Conservation (phyloP, 2,888 invertebrate genomes). For the Melieria crassipennis region DNA sequence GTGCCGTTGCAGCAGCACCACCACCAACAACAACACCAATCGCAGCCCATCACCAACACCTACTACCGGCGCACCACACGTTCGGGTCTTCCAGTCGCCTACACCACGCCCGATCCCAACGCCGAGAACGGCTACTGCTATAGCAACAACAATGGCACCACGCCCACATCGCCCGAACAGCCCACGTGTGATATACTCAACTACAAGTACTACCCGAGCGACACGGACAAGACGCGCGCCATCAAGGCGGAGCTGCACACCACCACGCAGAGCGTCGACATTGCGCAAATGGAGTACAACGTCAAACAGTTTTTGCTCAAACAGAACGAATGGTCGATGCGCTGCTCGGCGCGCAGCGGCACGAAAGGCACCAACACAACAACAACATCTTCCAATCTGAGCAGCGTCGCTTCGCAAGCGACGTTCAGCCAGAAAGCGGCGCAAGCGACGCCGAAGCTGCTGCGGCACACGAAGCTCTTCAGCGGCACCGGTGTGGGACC, state of each 20-base stretch:
- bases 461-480: constrained; percentile 53
- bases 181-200: constrained; percentile 63
- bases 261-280: constrained; percentile 68
- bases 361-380: constrained; percentile 18
- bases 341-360: constrained; percentile 37
- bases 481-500: constrained; percentile 49
- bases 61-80: constrained; percentile 58
- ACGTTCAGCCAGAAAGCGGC: constrained; percentile 1
- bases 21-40: constrained; percentile 8
- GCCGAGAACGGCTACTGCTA: constrained; percentile 12
- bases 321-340: constrained; percentile 66
- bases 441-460: constrained; percentile 20
- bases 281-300: constrained; percentile 80
- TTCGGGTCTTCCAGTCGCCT: constrained; percentile 58
- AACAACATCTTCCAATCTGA: constrained; percentile 31
- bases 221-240: constrained; percentile 57
- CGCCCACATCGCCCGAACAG: constrained; percentile 48
- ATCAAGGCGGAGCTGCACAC: constrained; percentile 59
- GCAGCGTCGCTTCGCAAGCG: constrained; percentile 18
- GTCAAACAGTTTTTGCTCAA: constrained; percentile 79
- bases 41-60: constrained; percentile 49
- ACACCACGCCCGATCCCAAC: constrained; percentile 45
- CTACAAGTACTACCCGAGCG: constrained; percentile 63
- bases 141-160: constrained; percentile 13
- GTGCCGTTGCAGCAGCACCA: constrained; percentile 9